Percentiles rank a stretch among this genome's conserved stretches.
These are phyloP conservation scores for Conus betulinus DNA, from an alignment of 1,140 invertebrate genomes.

Conservation along the genomic window DNA sequence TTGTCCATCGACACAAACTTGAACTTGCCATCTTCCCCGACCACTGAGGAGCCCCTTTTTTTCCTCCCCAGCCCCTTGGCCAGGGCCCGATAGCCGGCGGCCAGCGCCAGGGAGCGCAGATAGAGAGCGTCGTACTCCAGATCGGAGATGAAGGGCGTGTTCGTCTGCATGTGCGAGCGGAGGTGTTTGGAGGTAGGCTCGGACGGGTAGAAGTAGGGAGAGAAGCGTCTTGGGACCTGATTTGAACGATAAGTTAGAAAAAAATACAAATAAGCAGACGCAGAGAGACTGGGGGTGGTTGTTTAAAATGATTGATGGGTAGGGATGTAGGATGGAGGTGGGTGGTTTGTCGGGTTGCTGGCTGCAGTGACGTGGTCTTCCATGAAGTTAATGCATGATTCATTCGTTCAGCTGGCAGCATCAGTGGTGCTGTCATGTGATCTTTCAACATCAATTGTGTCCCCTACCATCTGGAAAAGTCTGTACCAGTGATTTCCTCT, in stretches of 20 bases:
- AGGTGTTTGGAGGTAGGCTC: constrained; percentile 16
- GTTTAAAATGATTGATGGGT: not conserved
- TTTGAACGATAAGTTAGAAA: not conserved
- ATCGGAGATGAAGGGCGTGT: constrained; percentile 14
- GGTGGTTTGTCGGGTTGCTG: not conserved
- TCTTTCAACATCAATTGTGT: no score
- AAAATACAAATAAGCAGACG: not conserved
- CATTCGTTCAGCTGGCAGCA: no score
- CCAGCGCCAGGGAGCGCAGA: constrained; percentile 18
- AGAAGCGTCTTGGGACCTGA: not conserved
- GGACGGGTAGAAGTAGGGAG: not conserved
- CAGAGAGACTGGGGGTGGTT: no score
- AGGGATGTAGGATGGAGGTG: not conserved
- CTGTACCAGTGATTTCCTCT: no score
- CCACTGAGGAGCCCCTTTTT: not conserved
- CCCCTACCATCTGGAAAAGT: no score
- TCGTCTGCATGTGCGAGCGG: constrained; percentile 2
- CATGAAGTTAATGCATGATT: no score
- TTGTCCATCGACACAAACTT: not conserved
- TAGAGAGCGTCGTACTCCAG: constrained; percentile 30
- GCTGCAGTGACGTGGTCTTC: no score
- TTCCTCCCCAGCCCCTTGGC: not conserved
- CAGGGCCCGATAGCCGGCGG: constrained; percentile 1
- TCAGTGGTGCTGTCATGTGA: no score
- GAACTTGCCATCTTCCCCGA: not conserved